Evolutionary conservation across 1,140 invertebrate species (phyloP).

Genomic region (Drosophila busckii): DNA sequence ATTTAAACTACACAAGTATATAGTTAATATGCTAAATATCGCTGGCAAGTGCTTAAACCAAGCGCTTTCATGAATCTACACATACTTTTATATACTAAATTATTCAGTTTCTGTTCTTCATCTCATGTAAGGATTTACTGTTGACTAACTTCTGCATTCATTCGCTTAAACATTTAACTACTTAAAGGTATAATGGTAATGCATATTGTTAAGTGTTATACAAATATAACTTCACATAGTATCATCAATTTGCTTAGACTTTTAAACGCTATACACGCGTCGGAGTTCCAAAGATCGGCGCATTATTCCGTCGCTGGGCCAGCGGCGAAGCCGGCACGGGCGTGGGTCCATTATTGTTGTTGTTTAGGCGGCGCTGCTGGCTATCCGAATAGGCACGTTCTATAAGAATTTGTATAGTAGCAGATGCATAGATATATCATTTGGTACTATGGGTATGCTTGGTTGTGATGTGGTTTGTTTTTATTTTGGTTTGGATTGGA

Average conservation of each 20-base stretch:
- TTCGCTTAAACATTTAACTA: conserved; percentile 42
- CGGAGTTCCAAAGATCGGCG: conserved; percentile 62
- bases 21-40: no score
- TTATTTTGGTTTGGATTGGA: conserved; percentile 8
- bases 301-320: conserved; percentile 51
- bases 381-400: conserved; percentile 76
- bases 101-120: conserved; percentile 13
- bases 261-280: conserved; percentile 73
- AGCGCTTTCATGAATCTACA: no score
- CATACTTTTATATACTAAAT: no score
- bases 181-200: conserved; percentile 44
- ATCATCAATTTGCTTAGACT: conserved; percentile 59
- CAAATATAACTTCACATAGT: conserved; percentile 12
- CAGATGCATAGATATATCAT: conserved; percentile 14
- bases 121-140: conserved; percentile 21
- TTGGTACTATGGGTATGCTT: conserved; percentile 15
- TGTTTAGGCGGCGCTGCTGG: conserved; percentile 65
- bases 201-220: conserved; percentile 29
- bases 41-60: no score
- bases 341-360: conserved; percentile 63
- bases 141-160: conserved; percentile 27
- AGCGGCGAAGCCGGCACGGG: conserved; percentile 61
- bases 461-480: conserved; percentile 10
- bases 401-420: conserved; percentile 33
- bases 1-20: no score